These are phyloP conservation scores for Listronotus bonariensis DNA, from an alignment of 1,140 invertebrate species.

Conservation along the genomic window DNA sequence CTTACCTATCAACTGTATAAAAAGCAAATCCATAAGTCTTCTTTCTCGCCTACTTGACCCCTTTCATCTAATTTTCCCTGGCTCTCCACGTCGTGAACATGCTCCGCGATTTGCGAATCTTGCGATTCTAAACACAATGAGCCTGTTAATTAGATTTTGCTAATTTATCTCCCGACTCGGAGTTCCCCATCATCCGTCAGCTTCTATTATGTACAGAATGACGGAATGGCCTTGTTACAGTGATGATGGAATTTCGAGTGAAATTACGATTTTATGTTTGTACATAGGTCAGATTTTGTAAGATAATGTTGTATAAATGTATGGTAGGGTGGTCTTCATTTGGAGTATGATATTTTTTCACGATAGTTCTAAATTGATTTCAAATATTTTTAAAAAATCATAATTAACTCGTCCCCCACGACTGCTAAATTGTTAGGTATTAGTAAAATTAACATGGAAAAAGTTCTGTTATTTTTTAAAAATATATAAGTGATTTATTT, in stretches of 20 bases:
- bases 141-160: conserved; percentile 45
- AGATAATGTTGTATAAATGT: too few relatives aligned
- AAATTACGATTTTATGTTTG: conserved; percentile 9
- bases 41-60: conserved; percentile 18
- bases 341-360: too few relatives aligned
- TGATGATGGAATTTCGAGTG: conserved; percentile 14
- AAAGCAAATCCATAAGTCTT: too few relatives aligned
- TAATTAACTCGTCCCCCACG: too few relatives aligned
- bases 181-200: conserved; percentile 33
- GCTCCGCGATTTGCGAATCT: conserved; percentile 44
- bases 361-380: too few relatives aligned
- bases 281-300: neutral
- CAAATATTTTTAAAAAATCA: too few relatives aligned
- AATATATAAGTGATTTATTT: too few relatives aligned
- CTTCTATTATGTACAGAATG: conserved; percentile 28
- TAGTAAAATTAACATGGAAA: too few relatives aligned
- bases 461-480: too few relatives aligned
- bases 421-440: too few relatives aligned
- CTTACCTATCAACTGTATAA: too few relatives aligned
- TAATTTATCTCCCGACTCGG: conserved; percentile 38
- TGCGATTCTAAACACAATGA: conserved; percentile 41
- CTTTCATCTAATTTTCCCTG: conserved; percentile 37
- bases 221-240: conserved; percentile 32
- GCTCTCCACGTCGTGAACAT: conserved; percentile 41
- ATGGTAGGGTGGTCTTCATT: too few relatives aligned